Percentiles rank a stretch among this genome's conserved stretches.
Conservation (phyloP, 1,140 invertebrate species). For the Rhyzopertha dominica region DNA sequence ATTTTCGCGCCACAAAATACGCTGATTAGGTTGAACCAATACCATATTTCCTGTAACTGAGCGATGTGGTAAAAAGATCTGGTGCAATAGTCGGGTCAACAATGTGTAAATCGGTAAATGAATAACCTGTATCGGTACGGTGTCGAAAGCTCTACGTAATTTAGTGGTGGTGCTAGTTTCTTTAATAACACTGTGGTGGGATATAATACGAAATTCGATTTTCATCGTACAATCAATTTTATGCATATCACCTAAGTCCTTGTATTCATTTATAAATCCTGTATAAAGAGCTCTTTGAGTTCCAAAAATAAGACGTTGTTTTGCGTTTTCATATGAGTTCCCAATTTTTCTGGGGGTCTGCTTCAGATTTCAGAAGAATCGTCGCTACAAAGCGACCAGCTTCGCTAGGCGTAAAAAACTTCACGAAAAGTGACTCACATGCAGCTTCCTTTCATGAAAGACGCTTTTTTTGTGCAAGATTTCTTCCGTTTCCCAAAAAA, state of each 20-base stretch:
- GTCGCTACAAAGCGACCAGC: slow-evolving; percentile 22
- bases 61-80: slow-evolving; percentile 36
- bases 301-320: slow-evolving; percentile 31
- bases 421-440: slow-evolving; percentile 22
- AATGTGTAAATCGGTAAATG: slow-evolving; percentile 27
- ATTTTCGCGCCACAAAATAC: too few species aligned
- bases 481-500: slow-evolving; percentile 33
- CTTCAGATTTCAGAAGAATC: slow-evolving; percentile 23
- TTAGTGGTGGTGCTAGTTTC: slow-evolving; percentile 33
- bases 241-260: slow-evolving; percentile 12
- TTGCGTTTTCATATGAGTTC: slow-evolving; percentile 26
- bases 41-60: slow-evolving; percentile 40
- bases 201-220: slow-evolving; percentile 35
- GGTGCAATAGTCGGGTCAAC: slow-evolving; percentile 24
- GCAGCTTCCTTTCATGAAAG: slow-evolving; percentile 11
- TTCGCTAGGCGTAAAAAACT: slow-evolving; percentile 1
- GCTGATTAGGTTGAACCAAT: too few species aligned
- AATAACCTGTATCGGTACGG: slow-evolving; percentile 25
- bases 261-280: slow-evolving; percentile 16
- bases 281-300: slow-evolving; percentile 12
- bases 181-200: slow-evolving; percentile 42
- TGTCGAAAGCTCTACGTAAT: slow-evolving; percentile 41
- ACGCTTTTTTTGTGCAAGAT: slow-evolving; percentile 7
- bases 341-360: slow-evolving; percentile 25
- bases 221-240: slow-evolving; percentile 5